Evolutionary conservation across 2,113 vertebrate genomes (phyloP).

Genomic region (Stictonetta naevosa): DNA sequence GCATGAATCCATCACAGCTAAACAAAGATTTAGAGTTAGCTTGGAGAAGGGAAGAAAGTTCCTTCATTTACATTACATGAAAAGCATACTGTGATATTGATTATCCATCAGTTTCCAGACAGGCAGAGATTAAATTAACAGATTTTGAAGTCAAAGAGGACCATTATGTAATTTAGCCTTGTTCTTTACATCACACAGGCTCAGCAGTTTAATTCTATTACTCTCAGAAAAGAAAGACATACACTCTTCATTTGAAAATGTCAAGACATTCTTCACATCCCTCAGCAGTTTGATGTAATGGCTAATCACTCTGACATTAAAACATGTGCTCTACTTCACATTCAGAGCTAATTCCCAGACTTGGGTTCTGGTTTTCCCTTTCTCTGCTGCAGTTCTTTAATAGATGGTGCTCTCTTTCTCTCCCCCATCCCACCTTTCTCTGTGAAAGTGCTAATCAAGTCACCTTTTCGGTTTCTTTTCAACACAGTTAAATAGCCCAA

Average conservation of each 20-base stretch:
- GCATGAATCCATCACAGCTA: not conserved
- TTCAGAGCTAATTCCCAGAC: not conserved
- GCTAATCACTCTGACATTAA: conserved; percentile 50
- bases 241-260: conserved; percentile 55
- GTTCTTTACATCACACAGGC: conserved; percentile 14
- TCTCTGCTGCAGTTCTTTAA: not conserved
- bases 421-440: not conserved
- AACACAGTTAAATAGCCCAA: not conserved
- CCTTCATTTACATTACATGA: not conserved
- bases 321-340: conserved; percentile 20
- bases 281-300: conserved; percentile 34
- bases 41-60: not conserved
- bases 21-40: not conserved
- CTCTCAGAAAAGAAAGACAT: conserved; percentile 5
- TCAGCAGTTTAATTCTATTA: conserved; percentile 40
- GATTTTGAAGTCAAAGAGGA: conserved; percentile 7
- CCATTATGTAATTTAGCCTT: not conserved
- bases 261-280: conserved; percentile 42
- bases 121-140: conserved; percentile 32
- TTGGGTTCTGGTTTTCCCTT: not conserved
- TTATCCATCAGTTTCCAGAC: conserved; percentile 2
- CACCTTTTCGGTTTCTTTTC: not conserved
- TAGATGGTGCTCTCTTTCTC: not conserved
- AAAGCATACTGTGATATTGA: conserved; percentile 3
- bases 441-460: not conserved